phyloP scores from a whole-genome alignment of 2,113 vertebrate genomes.

The Odocoileus virginianus region DNA sequence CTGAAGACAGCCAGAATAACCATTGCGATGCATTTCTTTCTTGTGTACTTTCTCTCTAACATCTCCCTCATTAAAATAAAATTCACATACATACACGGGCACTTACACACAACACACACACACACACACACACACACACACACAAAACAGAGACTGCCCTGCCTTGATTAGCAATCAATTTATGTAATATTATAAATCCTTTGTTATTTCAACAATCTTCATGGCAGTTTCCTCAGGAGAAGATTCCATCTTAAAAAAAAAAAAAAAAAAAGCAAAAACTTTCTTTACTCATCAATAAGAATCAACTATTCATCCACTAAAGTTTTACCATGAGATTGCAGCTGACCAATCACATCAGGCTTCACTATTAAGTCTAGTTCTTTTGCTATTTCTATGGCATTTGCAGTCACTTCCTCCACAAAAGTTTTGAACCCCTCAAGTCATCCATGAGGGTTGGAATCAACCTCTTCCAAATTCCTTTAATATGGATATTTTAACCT shows the following conservation, averaged over 20 bases:
- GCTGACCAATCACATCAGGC: neutral
- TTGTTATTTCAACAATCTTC: neutral
- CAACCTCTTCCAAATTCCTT: neutral
- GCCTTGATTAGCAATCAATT: neutral
- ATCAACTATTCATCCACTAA: neutral
- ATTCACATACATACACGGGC: neutral
- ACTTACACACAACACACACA: rapidly evolving
- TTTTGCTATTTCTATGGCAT: neutral
- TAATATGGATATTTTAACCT: neutral
- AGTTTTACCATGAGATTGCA: neutral
- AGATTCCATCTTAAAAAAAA: neutral
- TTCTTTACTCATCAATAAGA: neutral
- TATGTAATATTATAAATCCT: neutral
- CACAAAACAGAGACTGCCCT: neutral
- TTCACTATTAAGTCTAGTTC: neutral
- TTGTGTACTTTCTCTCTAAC: neutral
- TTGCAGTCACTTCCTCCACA: neutral
- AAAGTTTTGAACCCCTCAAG: neutral
- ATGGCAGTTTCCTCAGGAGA: neutral
- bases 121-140: neutral
- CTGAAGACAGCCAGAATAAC: neutral
- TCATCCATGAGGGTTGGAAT: neutral
- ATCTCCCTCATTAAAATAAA: neutral
- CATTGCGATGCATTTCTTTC: neutral
- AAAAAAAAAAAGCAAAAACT: neutral